Base-by-base conservation (phyloP, 2,888 invertebrate species). In the Epinotia nisella region DNA sequence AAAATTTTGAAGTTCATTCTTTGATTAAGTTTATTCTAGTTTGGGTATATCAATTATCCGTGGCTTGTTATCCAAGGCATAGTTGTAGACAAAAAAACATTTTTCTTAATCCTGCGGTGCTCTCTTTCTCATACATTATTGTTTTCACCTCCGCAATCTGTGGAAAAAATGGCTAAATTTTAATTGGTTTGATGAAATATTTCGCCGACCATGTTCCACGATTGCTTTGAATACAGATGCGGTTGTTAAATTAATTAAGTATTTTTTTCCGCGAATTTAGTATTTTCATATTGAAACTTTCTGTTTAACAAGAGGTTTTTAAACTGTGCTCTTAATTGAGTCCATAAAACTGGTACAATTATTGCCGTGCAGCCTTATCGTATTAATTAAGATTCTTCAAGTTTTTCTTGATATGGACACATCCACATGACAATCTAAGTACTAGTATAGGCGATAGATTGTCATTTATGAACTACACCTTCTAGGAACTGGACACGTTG, bases 161-260 rank as follows among this genome's bases (percentile, higher is more conserved):
- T 73, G 41, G 69, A 64, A 69, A 19, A 53, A 69, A 69, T 73
- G 68, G 51, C 45, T 19, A 35, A 64, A 64, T 69, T 73, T 69
- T 51, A 64, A 62, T 69, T 58, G 51, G 61, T 55, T 69, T 41
- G 69, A 69, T 73, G 58, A 64, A 73, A 64, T 62, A 72, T 73
- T 53, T 64, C 35, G 65, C 53, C 29, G 58, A 39, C 51, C 69
- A 67, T 61, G 53, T 51, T 69, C 45, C 73, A 73, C 73, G 53
- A 67, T 67, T 55, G 65, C 24, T 58, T 45, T 64, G 73, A 73
- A 73, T 73, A 69, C 41, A 64, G 58, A 73, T 65, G 69, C 56
- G 69, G 61, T 72, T 68, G 56, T 62, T 72, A 68, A 68, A 68
- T 62, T 67, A 67, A 68, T 68, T 68, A 68, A 68, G 56, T 68